These are phyloP conservation scores for Pangasius krempfi DNA, from an alignment of 2,797 vertebrate species.

Conservation along the genomic window DNA sequence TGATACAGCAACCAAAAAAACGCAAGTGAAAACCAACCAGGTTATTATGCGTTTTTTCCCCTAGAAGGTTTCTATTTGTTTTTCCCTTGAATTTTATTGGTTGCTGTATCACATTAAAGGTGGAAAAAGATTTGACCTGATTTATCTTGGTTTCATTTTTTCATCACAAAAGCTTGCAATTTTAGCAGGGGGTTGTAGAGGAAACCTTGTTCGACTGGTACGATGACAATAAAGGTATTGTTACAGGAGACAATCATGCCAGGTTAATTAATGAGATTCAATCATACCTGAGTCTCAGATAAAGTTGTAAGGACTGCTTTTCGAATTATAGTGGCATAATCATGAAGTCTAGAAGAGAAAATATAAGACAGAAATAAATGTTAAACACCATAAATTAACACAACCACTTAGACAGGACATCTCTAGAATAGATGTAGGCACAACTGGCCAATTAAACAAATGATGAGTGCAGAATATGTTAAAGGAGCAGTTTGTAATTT, in stretches of 20 bases:
- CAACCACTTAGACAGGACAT: not conserved
- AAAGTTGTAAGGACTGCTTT: conserved; percentile 79
- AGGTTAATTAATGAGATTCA: not conserved
- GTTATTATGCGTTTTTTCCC: not conserved
- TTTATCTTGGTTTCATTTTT: not conserved
- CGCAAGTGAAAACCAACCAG: not conserved
- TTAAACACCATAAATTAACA: not conserved
- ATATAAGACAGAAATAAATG: conserved; percentile 5
- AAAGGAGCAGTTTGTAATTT: not conserved
- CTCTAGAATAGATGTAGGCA: not conserved
- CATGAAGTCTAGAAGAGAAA: conserved; percentile 72
- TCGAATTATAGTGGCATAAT: conserved; percentile 80
- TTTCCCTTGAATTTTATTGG: not conserved
- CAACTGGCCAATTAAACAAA: not conserved
- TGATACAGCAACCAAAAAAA: not conserved
- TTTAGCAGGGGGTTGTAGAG: not conserved
- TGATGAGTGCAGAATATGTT: not conserved
- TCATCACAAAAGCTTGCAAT: not conserved
- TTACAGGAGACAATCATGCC: not conserved
- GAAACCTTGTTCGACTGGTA: not conserved
- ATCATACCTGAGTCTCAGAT: conserved; percentile 75
- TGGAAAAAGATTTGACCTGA: not conserved
- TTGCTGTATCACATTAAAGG: not conserved
- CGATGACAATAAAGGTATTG: not conserved
- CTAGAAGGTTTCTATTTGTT: not conserved